Percentiles rank a stretch among this genome's conserved stretches.
phyloP scores from a whole-genome alignment of 2,113 vertebrate species.

The Cyrtonyx montezumae region DNA sequence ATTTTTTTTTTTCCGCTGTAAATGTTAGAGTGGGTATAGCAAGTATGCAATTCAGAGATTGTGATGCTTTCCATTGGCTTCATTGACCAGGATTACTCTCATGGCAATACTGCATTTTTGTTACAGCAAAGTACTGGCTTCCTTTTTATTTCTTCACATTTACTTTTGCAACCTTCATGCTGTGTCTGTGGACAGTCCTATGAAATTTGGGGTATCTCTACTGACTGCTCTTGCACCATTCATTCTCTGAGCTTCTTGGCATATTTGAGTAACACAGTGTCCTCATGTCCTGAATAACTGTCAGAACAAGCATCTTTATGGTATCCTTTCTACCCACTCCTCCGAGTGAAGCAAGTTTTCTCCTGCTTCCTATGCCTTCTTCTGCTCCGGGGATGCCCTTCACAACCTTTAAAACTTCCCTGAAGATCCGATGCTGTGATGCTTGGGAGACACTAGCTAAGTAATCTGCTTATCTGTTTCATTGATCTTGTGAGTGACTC shows the following conservation, averaged over 20 bases:
- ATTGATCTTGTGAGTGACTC: constrained; percentile 15
- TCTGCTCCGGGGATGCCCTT: not conserved
- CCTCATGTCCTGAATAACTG: not conserved
- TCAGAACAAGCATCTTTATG: not conserved
- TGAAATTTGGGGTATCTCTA: not conserved
- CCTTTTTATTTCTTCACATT: not conserved
- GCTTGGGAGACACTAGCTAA: not conserved
- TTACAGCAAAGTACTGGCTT: not conserved
- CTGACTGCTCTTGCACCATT: not conserved
- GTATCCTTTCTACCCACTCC: not conserved
- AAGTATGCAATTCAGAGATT: not conserved
- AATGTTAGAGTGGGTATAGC: not conserved
- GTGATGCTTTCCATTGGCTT: not conserved
- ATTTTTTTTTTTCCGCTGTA: not conserved
- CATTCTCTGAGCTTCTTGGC: not conserved
- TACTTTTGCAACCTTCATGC: not conserved
- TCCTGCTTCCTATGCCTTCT: not conserved
- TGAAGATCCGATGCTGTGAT: not conserved
- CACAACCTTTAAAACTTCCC: not conserved
- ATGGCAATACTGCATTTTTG: not conserved
- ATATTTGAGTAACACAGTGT: not conserved
- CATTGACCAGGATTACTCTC: not conserved
- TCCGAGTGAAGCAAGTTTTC: not conserved
- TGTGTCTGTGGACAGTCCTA: not conserved
- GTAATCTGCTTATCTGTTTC: not conserved